Evolutionary conservation across 2,797 vertebrate species (phyloP).

Genomic region (Enteromius mattozi): DNA sequence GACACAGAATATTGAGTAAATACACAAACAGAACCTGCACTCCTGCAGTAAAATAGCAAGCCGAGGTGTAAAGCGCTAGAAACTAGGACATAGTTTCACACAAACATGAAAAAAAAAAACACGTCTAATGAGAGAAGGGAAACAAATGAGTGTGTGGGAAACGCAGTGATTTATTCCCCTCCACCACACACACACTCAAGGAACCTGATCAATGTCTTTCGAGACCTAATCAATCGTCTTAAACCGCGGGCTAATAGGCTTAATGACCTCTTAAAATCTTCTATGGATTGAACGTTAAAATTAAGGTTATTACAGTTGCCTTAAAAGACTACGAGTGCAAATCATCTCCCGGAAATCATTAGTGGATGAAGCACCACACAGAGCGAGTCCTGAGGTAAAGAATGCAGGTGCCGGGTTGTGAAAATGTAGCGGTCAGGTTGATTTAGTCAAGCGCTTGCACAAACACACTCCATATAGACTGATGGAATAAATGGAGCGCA

Average conservation of each 20-base stretch:
- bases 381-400: constrained; percentile 3
- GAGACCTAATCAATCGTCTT: constrained; percentile 35
- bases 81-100: constrained; percentile 16
- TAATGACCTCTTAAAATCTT: constrained; percentile 32
- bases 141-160: constrained; percentile 33
- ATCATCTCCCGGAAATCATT: constrained; percentile 7
- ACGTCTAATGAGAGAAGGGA: constrained; percentile 10
- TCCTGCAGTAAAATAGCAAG: background rate
- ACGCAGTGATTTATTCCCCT: background rate
- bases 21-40: constrained; percentile 9
- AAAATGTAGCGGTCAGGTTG: background rate
- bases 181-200: constrained; percentile 22
- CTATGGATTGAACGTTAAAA: constrained; percentile 25
- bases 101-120: background rate
- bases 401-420: background rate
- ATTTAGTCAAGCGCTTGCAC: background rate
- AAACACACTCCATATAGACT: constrained; percentile 10
- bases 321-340: background rate
- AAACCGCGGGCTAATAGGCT: constrained; percentile 39
- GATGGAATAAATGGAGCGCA: background rate
- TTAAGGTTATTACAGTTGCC: constrained; percentile 26
- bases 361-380: background rate
- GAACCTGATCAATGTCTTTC: constrained; percentile 36
- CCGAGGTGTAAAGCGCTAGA: background rate
- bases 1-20: constrained; percentile 36